These are phyloP conservation scores for Lydus trimaculatus DNA, from an alignment of 2,888 invertebrate genomes.

Conservation along the genomic window DNA sequence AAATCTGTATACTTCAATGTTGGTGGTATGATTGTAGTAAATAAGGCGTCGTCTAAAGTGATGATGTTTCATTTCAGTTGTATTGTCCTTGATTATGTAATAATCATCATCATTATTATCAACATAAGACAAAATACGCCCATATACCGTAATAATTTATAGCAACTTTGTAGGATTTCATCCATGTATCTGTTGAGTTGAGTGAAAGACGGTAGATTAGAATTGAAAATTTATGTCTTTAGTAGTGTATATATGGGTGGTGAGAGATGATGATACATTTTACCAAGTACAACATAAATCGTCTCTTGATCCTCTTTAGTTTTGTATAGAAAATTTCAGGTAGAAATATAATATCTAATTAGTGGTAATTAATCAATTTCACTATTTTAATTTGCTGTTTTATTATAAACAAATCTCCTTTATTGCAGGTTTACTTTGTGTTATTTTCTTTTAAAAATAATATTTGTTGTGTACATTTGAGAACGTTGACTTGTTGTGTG, in stretches of 20 bases:
- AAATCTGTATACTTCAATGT: neutral
- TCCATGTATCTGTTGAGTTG: neutral
- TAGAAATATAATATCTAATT: neutral
- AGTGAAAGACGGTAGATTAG: neutral
- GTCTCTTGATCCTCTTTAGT: neutral
- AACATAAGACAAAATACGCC: neutral
- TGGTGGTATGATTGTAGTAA: neutral
- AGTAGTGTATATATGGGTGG: neutral
- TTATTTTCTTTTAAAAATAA: no score
- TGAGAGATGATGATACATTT: neutral
- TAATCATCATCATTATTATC: neutral
- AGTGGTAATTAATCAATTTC: neutral
- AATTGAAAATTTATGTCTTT: conserved; percentile 3
- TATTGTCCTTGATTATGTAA: neutral
- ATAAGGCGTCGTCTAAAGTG: neutral
- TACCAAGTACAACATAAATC: neutral
- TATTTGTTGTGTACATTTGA: no score
- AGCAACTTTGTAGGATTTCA: neutral
- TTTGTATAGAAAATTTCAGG: neutral
- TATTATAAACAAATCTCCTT: no score
- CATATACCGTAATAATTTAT: neutral
- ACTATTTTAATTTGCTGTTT: no score
- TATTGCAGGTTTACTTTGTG: no score
- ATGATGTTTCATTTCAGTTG: neutral
- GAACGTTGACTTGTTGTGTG: no score